phyloP scores from a whole-genome alignment of 2,113 vertebrate genomes.

The Todiramphus saurophagus region DNA sequence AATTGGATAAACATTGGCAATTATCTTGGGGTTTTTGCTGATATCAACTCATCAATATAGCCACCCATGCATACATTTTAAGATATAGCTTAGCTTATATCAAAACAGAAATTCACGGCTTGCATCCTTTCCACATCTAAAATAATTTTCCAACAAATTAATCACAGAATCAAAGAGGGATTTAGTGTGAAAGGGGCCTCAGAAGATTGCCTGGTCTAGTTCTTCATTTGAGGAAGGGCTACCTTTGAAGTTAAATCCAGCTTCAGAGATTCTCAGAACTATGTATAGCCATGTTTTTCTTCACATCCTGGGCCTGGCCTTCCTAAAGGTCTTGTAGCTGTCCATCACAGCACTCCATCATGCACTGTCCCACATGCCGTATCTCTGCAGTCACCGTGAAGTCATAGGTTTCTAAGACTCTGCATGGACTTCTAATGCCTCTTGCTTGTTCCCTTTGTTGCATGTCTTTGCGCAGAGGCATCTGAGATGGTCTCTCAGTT shows the following conservation, averaged over 20 bases:
- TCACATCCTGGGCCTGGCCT: neutral
- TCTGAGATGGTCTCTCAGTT: neutral
- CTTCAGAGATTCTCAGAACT: neutral
- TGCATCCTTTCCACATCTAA: neutral
- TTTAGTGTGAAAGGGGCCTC: neutral
- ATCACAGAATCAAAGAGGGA: neutral
- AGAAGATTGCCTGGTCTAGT: neutral
- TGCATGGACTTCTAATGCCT: neutral
- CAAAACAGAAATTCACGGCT: neutral
- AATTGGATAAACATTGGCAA: neutral
- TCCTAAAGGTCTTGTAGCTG: neutral
- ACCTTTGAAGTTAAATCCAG: neutral
- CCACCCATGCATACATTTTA: neutral
- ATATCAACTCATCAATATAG: neutral
- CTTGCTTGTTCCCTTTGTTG: neutral
- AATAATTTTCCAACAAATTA: neutral
- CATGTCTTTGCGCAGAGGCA: neutral
- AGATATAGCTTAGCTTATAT: neutral
- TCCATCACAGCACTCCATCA: neutral
- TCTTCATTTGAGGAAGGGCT: neutral
- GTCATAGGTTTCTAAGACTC: neutral
- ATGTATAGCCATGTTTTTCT: neutral
- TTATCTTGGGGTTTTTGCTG: neutral
- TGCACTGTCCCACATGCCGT: neutral
- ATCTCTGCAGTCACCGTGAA: neutral